These are phyloP conservation scores for Stylophora pistillata DNA, from an alignment of 64 coral and sea anemone species.

Conservation along the genomic window DNA sequence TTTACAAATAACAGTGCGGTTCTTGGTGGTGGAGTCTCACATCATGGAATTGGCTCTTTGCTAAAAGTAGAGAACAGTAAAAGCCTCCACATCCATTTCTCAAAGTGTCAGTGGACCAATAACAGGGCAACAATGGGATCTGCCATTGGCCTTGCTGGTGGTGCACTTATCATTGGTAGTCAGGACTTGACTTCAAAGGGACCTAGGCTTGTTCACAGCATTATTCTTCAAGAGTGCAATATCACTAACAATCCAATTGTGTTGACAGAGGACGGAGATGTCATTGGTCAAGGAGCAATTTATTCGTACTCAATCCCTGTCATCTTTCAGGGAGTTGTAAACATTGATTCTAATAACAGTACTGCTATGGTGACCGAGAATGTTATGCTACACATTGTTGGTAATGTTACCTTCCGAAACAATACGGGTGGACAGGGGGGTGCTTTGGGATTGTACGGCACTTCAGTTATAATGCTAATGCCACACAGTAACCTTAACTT, in stretches of 20 bases:
- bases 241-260: constrained; percentile 21
- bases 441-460: constrained; percentile 64
- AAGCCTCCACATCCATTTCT: constrained; percentile 6
- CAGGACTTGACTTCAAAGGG: constrained; percentile 22
- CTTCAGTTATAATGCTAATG: constrained; percentile 17
- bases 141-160: constrained; percentile 21
- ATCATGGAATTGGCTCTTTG: constrained; percentile 38
- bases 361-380: constrained; percentile 68
- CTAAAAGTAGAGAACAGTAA: neutral
- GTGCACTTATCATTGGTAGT: neutral
- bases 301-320: constrained; percentile 33
- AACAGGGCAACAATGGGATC: constrained; percentile 71
- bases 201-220: neutral
- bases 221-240: constrained; percentile 17
- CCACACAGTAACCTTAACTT: constrained; percentile 34
- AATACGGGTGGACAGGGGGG: constrained; percentile 59
- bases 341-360: constrained; percentile 15
- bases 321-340: constrained; percentile 33
- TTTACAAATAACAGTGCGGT: constrained; percentile 50
- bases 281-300: constrained; percentile 42
- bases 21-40: constrained; percentile 60
- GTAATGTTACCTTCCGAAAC: constrained; percentile 44
- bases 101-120: constrained; percentile 19
- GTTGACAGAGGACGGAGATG: constrained; percentile 3
- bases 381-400: constrained; percentile 23